Conservation (phyloP, 1,140 invertebrate species). For the Drosophila sp. region DNA sequence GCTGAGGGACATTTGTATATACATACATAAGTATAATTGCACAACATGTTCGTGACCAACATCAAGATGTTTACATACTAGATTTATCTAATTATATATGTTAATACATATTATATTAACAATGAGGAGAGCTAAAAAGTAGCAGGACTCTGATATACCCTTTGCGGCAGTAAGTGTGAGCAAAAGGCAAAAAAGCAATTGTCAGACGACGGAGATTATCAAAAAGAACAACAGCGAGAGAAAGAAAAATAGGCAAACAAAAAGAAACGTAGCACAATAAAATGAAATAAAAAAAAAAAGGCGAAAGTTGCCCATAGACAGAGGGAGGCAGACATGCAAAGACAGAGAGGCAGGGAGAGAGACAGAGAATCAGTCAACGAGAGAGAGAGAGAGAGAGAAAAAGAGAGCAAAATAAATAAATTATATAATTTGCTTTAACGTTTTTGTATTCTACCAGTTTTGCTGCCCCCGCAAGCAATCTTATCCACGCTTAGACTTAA, state of each 20-base stretch:
- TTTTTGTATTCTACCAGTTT: constrained; percentile 27
- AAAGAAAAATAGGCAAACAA: constrained; percentile 22
- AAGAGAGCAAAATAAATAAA: constrained; percentile 68
- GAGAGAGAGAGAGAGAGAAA: constrained; percentile 13
- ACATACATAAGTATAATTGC: too few relatives aligned
- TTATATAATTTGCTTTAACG: constrained; percentile 73
- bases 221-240: constrained; percentile 8
- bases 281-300: constrained; percentile 12
- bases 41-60: too few relatives aligned
- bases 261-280: constrained; percentile 28
- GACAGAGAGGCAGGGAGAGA: not conserved
- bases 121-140: too few relatives aligned
- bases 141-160: not conserved
- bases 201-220: constrained; percentile 65
- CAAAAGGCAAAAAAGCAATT: constrained; percentile 56
- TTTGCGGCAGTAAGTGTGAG: constrained; percentile 11
- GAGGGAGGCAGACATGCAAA: constrained; percentile 10
- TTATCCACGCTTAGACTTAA: too few relatives aligned
- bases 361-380: constrained; percentile 4
- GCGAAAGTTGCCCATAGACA: constrained; percentile 24
- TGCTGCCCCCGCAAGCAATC: too few relatives aligned
- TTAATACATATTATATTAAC: too few relatives aligned
- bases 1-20: too few relatives aligned
- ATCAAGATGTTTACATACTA: too few relatives aligned
- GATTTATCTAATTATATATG: too few relatives aligned